Conservation (phyloP, 1,140 invertebrate species). For the Acromyrmex heyeri region DNA sequence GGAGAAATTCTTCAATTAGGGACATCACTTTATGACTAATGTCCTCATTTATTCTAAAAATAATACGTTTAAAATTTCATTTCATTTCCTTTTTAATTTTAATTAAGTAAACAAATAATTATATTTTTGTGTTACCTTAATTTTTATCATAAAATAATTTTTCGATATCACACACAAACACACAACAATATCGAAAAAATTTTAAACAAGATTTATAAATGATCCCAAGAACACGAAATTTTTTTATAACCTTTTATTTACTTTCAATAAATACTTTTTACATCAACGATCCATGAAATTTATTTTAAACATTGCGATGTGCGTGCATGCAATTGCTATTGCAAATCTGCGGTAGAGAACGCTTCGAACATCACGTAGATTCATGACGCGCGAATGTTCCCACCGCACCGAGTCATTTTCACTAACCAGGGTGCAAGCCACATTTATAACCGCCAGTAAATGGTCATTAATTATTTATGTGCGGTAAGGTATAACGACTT, state of each 20-base stretch:
- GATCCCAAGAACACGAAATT: background rate
- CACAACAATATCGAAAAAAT: background rate
- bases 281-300: background rate
- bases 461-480: constrained; percentile 78
- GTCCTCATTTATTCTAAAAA: background rate
- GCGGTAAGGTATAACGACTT: constrained; percentile 73
- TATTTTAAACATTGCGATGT: background rate
- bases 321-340: background rate
- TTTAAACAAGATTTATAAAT: background rate
- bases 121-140: background rate
- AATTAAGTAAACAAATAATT: background rate
- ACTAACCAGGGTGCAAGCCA: constrained; percentile 34
- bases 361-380: background rate
- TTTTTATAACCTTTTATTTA: background rate
- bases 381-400: constrained; percentile 62
- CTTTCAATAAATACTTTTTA: background rate
- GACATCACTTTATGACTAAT: background rate
- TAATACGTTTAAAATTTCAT: background rate
- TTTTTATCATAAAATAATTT: background rate
- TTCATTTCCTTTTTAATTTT: background rate
- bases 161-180: background rate
- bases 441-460: constrained; percentile 64
- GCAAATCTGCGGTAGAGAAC: background rate
- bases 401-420: constrained; percentile 56
- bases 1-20: constrained; percentile 11